A percentile compares a stretch with the other conserved stretches of the same genome.
Evolutionary conservation across 1,140 invertebrate genomes (phyloP).

Genomic region (Anastrepha ludens): DNA sequence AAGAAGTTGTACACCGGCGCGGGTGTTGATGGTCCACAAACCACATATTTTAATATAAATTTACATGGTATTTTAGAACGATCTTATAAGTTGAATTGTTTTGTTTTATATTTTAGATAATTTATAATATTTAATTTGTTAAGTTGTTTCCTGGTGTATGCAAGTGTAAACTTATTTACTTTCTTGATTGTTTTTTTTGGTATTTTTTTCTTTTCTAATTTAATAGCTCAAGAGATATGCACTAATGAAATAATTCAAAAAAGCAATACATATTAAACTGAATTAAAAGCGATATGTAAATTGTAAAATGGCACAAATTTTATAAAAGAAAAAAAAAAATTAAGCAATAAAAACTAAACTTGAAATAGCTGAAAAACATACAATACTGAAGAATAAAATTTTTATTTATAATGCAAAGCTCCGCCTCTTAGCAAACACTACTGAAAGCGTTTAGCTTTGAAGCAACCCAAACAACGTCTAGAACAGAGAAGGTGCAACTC

Average conservation of each 20-base stretch:
- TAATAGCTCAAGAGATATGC: not conserved
- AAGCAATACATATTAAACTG: slow-evolving; percentile 37
- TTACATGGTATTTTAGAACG: not conserved
- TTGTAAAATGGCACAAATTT: slow-evolving; percentile 39
- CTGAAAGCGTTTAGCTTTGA: not conserved
- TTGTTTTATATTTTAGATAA: slow-evolving; percentile 51
- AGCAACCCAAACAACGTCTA: not conserved
- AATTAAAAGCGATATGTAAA: slow-evolving; percentile 4
- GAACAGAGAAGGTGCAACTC: too few relatives aligned
- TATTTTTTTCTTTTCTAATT: not conserved
- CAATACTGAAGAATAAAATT: not conserved
- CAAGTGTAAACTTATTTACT: not conserved
- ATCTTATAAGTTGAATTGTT: slow-evolving; percentile 29
- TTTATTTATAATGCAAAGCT: not conserved
- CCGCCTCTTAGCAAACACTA: not conserved
- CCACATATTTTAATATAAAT: not conserved
- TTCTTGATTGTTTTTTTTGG: not conserved
- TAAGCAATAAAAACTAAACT: slow-evolving; percentile 13
- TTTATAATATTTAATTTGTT: slow-evolving; percentile 50
- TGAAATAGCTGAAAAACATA: not conserved
- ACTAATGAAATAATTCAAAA: slow-evolving; percentile 31
- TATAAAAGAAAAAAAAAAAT: not conserved
- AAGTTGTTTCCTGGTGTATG: not conserved
- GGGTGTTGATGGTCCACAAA: not conserved
- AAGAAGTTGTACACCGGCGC: not conserved